Evolutionary conservation across 2,113 vertebrate genomes (phyloP).

Genomic region (Calypte anna): DNA sequence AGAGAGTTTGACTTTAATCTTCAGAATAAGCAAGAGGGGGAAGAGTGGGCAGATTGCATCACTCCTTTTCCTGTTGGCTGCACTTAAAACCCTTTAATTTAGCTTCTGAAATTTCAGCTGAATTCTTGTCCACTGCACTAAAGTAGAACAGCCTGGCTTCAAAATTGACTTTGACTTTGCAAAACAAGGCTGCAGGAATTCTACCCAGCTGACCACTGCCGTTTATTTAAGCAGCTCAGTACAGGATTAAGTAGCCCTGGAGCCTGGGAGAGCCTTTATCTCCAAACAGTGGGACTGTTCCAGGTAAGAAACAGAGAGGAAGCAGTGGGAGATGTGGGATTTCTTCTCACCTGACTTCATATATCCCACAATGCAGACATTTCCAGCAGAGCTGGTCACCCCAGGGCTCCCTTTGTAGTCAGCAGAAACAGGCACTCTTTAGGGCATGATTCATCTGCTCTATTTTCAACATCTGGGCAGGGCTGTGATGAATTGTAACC

Average conservation of each 20-base stretch:
- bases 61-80: conserved; percentile 14
- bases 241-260: background rate
- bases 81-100: conserved; percentile 12
- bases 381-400: conserved; percentile 12
- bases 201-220: background rate
- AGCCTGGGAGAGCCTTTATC: background rate
- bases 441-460: conserved; percentile 65
- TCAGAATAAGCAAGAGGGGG: background rate
- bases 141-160: background rate
- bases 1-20: conserved; percentile 11
- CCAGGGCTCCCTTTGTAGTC: conserved; percentile 39
- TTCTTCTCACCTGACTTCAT: conserved; percentile 58
- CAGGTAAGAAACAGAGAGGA: background rate
- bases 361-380: background rate
- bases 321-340: background rate
- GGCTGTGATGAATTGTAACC: background rate
- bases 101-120: background rate
- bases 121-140: background rate
- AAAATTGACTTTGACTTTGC: conserved; percentile 24
- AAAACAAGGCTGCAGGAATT: conserved; percentile 19
- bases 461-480: conserved; percentile 35
- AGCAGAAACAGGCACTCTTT: conserved; percentile 43
- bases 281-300: conserved; percentile 1
- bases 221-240: conserved; percentile 25
- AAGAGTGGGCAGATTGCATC: background rate